Base-by-base conservation (phyloP, 2,888 invertebrate genomes). In the Epiblema foenella region DNA sequence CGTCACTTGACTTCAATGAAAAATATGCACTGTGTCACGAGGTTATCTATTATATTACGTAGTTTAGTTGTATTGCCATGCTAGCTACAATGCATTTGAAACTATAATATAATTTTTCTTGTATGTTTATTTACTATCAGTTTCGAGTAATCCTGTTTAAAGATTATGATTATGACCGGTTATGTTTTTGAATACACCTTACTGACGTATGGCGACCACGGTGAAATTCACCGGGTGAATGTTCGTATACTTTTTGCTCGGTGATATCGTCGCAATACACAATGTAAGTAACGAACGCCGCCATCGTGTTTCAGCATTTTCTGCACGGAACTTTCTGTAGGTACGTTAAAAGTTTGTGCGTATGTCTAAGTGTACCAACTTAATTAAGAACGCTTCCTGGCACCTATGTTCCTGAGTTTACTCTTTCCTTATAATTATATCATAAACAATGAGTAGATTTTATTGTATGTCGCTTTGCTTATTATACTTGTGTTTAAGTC, bases 331-430 rank as follows among this genome's bases (percentile, higher is more conserved):
- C 56, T 56, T 56, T 56, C 29, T 56, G n/a, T 33, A 24, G 24
- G 24, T 4, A 33, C 29, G 56, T 56, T n/a, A 29, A 15, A 33
- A 56, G 56, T 56, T 56, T 9, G 0, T 56, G 33, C 9, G n/a
- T 10, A 29, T n/a, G 33, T 56, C 17, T 17, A 11, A 18, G 51
- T 51, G 51, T 29, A 33, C 9, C 29, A 56, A 33, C 56, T 56
- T 56, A 56, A 56, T 56, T 33, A 56, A 15, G 56, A 56, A 56
- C 29, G 17, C 5, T 33, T 56, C 56, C 56, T n/a, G 12, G 12
- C 7, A 12, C 2, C 12, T 54, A 46, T n/a, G 15, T n/a, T 46
- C 46, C n/a, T 46, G 15, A 46, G 46, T 46, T 56, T 56, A 7
- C 9, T 9, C 33, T 11, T 52, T 64, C 29, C n/a, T 52, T 54